phyloP scores from a whole-genome alignment of 2,113 vertebrate genomes.

The Catharus bicknelli region DNA sequence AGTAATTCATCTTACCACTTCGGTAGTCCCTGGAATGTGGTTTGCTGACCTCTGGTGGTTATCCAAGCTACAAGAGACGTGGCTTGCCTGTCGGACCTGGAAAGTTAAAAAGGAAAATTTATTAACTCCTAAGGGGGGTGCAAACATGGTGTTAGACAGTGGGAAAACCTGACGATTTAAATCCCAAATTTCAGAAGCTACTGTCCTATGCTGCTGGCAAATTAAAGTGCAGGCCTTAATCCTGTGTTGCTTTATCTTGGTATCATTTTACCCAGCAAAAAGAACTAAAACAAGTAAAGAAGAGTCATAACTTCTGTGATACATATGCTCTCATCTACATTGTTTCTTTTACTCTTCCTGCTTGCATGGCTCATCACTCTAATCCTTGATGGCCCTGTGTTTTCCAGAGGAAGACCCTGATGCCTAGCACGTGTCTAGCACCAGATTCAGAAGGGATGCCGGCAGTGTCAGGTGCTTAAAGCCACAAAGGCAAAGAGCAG shows the following conservation, averaged over 20 bases:
- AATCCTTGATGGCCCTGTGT: neutral
- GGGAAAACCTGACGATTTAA: neutral
- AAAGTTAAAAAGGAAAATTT: neutral
- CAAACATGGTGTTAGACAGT: neutral
- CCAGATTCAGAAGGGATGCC: neutral
- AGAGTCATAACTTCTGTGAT: neutral
- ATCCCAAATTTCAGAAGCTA: neutral
- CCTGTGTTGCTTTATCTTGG: neutral
- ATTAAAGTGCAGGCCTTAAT: neutral
- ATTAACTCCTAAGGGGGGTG: neutral
- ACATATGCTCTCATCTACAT: neutral
- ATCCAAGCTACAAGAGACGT: neutral
- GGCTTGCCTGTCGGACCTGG: neutral
- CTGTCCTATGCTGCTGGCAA: neutral
- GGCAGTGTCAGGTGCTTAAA: neutral
- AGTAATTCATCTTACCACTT: neutral
- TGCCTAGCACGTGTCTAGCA: neutral
- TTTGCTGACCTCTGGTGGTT: conserved; percentile 68
- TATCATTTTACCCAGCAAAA: neutral
- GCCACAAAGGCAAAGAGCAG: neutral
- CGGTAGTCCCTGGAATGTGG: conserved; percentile 23
- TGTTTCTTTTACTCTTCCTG: neutral
- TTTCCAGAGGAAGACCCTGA: neutral
- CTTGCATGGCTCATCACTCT: neutral
- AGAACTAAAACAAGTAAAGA: neutral